These are phyloP conservation scores for Gadopsis marmoratus DNA, from an alignment of 2,797 vertebrate genomes.

Conservation along the genomic window DNA sequence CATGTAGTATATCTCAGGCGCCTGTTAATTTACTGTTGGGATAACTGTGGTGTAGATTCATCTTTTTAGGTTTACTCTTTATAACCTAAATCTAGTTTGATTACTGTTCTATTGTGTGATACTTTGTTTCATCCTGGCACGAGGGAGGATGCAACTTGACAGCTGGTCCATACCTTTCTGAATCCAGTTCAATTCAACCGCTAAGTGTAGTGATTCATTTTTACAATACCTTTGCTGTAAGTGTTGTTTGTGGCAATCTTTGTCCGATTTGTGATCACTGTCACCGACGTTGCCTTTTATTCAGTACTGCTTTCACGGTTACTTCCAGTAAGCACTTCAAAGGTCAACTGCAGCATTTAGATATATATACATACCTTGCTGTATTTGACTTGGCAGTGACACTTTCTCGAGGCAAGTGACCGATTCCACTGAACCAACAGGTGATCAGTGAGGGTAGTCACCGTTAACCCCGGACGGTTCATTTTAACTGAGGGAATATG, in stretches of 20 bases:
- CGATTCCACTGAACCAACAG: conserved; percentile 40
- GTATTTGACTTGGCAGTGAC: conserved; percentile 72
- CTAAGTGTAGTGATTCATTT: not conserved
- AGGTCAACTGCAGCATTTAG: not conserved
- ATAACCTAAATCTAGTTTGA: too few relatives aligned
- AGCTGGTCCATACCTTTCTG: too few relatives aligned
- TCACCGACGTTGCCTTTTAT: not conserved
- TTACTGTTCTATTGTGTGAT: too few relatives aligned
- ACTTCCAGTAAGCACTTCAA: not conserved
- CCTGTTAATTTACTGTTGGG: too few relatives aligned
- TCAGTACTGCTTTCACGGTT: not conserved
- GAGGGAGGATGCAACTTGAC: too few relatives aligned
- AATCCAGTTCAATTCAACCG: too few relatives aligned
- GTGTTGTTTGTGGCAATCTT: not conserved
- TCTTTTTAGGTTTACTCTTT: too few relatives aligned
- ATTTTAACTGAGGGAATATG: conserved; percentile 65
- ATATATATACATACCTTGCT: conserved; percentile 63
- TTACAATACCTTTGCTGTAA: not conserved
- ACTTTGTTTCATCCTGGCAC: too few relatives aligned
- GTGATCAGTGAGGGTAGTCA: conserved; percentile 7
- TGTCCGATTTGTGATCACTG: not conserved
- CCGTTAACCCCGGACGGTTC: not conserved
- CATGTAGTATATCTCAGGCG: too few relatives aligned
- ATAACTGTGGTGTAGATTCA: too few relatives aligned
- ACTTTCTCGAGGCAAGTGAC: fast-evolving